Conservation (phyloP, 1,140 invertebrate species). For the Danaus melanippus region DNA sequence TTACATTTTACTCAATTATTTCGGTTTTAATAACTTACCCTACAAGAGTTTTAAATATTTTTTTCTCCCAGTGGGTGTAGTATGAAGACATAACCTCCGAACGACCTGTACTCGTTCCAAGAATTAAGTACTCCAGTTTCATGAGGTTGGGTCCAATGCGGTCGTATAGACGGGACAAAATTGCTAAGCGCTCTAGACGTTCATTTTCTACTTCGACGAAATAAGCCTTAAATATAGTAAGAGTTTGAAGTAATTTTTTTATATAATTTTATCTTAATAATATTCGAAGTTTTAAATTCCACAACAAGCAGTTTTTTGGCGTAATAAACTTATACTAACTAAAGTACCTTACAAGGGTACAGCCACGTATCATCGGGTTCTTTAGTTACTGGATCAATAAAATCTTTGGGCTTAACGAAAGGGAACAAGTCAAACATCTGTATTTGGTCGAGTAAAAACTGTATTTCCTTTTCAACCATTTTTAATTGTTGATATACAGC, state of each 20-base stretch:
- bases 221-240: constrained; percentile 70
- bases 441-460: constrained; percentile 73
- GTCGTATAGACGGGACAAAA: constrained; percentile 80
- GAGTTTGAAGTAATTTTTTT: neutral
- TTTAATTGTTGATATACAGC: constrained; percentile 76
- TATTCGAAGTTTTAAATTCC: too few relatives aligned
- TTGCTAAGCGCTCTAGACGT: constrained; percentile 76
- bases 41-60: constrained; percentile 73
- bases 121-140: constrained; percentile 85
- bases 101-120: constrained; percentile 77
- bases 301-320: too few relatives aligned
- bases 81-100: constrained; percentile 78
- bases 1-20: neutral
- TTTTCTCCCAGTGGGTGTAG: constrained; percentile 80
- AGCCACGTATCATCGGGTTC: constrained; percentile 44
- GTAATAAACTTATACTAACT: too few relatives aligned
- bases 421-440: constrained; percentile 75
- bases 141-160: constrained; percentile 83
- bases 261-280: neutral
- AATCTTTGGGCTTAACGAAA: constrained; percentile 38
- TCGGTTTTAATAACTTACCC: constrained; percentile 28
- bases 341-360: constrained; percentile 60
- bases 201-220: constrained; percentile 79
- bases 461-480: constrained; percentile 82
- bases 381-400: constrained; percentile 39